Evolutionary conservation across 2,113 vertebrate species (phyloP).

Genomic region (Polyodon spathula): DNA sequence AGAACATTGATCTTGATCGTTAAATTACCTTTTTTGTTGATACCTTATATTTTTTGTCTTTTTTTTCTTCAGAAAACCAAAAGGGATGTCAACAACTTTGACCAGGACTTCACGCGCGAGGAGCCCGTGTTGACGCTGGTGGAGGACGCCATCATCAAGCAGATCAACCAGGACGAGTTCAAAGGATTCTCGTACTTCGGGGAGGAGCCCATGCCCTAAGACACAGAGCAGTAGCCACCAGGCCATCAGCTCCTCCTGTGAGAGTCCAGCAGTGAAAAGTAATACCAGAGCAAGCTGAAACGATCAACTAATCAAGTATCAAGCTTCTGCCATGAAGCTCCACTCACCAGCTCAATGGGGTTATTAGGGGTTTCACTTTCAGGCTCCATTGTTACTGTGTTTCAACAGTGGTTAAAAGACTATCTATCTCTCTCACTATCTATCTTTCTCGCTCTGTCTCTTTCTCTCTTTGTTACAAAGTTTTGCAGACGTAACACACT

Average conservation of each 20-base stretch:
- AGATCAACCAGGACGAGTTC: conserved; percentile 98
- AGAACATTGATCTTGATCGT: not conserved
- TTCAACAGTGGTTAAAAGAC: no score
- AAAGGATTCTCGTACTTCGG: conserved; percentile 97
- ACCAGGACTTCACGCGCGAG: conserved; percentile 98
- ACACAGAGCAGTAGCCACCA: no score
- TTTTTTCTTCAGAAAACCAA: conserved; percentile 85
- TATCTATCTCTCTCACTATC: no score
- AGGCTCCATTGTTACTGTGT: no score
- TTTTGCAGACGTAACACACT: no score
- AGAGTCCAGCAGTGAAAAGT: no score
- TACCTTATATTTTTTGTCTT: conserved; percentile 26
- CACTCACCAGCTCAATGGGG: not conserved
- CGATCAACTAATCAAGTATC: not conserved
- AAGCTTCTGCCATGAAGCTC: not conserved
- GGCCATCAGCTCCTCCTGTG: no score
- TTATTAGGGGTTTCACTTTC: not conserved
- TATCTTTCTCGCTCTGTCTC: no score
- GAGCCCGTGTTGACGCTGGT: conserved; percentile 89
- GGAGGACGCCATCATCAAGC: conserved; percentile 91
- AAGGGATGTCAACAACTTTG: conserved; percentile 98
- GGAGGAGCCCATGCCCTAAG: conserved; percentile 80
- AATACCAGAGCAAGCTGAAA: not conserved
- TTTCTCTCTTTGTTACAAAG: no score
- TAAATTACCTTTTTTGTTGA: not conserved